phyloP scores from a whole-genome alignment of 2,888 invertebrate genomes.

The Pyrgus malvae region DNA sequence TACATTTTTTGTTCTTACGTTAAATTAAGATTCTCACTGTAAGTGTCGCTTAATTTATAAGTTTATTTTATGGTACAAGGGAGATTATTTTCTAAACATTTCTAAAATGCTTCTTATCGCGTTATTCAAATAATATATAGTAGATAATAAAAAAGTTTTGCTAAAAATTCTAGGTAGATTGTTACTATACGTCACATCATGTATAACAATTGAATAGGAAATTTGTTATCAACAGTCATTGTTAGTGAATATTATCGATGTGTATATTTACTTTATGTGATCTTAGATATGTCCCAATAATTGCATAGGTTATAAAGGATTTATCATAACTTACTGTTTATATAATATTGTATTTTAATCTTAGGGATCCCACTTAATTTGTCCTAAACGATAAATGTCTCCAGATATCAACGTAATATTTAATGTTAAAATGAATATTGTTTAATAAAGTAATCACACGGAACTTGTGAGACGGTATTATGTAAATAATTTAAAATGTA shows the following conservation, averaged over 20 bases:
- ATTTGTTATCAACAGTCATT: slow-evolving; percentile 71
- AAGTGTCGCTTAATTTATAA: slow-evolving; percentile 63
- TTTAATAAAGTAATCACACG: slow-evolving; percentile 71
- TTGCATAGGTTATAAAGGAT: slow-evolving; percentile 54
- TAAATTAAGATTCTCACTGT: slow-evolving; percentile 44
- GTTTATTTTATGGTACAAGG: slow-evolving; percentile 67
- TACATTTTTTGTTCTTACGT: slow-evolving; percentile 23
- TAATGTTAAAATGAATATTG: slow-evolving; percentile 76
- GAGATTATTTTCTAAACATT: slow-evolving; percentile 67
- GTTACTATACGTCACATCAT: slow-evolving; percentile 59
- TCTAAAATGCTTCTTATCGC: slow-evolving; percentile 71
- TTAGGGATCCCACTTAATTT: slow-evolving; percentile 68
- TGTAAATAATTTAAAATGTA: slow-evolving; percentile 79
- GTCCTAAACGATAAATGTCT: slow-evolving; percentile 67
- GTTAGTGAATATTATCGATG: slow-evolving; percentile 68
- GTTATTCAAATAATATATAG: slow-evolving; percentile 48
- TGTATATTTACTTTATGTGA: slow-evolving; percentile 66
- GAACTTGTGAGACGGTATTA: slow-evolving; percentile 75
- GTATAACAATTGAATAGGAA: slow-evolving; percentile 61
- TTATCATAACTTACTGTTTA: slow-evolving; percentile 73
- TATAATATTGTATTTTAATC: slow-evolving; percentile 70
- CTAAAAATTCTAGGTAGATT: slow-evolving; percentile 63
- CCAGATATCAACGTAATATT: slow-evolving; percentile 73
- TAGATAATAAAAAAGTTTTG: slow-evolving; percentile 56
- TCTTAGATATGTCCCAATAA: slow-evolving; percentile 63